phyloP scores from a whole-genome alignment of 2,888 invertebrate species.

The Tanypteryx hageni region DNA sequence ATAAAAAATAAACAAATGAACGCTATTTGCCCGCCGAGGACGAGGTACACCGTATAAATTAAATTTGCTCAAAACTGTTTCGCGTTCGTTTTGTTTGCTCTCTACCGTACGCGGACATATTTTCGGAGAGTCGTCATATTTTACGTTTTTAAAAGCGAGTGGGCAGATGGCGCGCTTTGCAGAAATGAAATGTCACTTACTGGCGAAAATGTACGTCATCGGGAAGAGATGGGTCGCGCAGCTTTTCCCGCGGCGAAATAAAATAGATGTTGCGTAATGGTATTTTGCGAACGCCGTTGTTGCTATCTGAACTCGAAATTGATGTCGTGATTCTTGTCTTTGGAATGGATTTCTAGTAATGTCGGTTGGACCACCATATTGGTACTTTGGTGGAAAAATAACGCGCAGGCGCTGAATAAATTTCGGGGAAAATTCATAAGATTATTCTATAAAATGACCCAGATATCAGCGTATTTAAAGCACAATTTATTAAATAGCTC shows the following conservation, averaged over 20 bases:
- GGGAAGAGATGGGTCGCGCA: background rate
- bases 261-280: slow-evolving; percentile 3
- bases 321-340: background rate
- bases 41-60: slow-evolving; percentile 52
- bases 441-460: too few species aligned
- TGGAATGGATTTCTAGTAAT: background rate
- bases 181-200: slow-evolving; percentile 42
- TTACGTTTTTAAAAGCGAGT: slow-evolving; percentile 17
- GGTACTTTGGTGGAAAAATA: too few species aligned
- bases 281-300: background rate
- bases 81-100: slow-evolving; percentile 51
- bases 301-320: background rate
- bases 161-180: slow-evolving; percentile 45
- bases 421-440: too few species aligned
- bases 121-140: slow-evolving; percentile 49
- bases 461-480: too few species aligned
- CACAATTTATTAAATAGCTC: too few species aligned
- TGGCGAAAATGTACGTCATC: slow-evolving; percentile 13
- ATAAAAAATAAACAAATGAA: slow-evolving; percentile 33
- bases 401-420: too few species aligned
- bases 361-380: too few species aligned
- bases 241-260: background rate
- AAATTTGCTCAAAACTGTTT: slow-evolving; percentile 64
- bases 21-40: slow-evolving; percentile 37
- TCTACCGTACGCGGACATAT: slow-evolving; percentile 41